Percentiles rank a stretch among this genome's conserved stretches.
These are phyloP conservation scores for Reticulitermes speratus DNA, from an alignment of 1,140 invertebrate genomes.

Conservation along the genomic window DNA sequence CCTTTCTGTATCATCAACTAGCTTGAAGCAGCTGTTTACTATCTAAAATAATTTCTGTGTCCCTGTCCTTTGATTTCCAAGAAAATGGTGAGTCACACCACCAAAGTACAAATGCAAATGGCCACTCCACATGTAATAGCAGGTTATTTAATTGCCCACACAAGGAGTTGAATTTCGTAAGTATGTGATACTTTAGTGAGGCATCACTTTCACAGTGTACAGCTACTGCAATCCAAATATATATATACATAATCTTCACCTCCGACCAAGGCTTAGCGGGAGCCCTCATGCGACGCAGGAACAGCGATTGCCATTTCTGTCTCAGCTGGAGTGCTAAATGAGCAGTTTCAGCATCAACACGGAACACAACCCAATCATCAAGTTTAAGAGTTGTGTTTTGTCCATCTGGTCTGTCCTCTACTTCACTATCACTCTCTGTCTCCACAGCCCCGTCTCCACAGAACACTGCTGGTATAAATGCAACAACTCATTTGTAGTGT, in stretches of 20 bases:
- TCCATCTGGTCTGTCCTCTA: slow-evolving; percentile 60
- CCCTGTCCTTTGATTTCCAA: too few relatives aligned
- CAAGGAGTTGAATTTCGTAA: slow-evolving; percentile 36
- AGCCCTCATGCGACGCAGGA: slow-evolving; percentile 69
- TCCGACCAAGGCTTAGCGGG: slow-evolving; percentile 58
- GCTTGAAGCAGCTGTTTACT: too few relatives aligned
- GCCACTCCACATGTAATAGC: too few relatives aligned
- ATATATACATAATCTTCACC: slow-evolving; percentile 40
- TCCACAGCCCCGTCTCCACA: slow-evolving; percentile 20
- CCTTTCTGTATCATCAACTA: too few relatives aligned
- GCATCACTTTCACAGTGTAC: too few relatives aligned
- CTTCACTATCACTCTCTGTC: slow-evolving; percentile 60
- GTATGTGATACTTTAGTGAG: too few relatives aligned
- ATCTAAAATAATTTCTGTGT: too few relatives aligned
- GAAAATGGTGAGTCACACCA: too few relatives aligned
- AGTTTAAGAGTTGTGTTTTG: slow-evolving; percentile 62
- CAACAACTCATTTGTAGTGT: background rate
- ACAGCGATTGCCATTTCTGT: slow-evolving; percentile 75
- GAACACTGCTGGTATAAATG: slow-evolving; percentile 12
- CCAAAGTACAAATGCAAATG: too few relatives aligned
- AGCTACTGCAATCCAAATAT: too few relatives aligned
- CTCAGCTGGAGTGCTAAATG: slow-evolving; percentile 68
- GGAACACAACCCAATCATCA: slow-evolving; percentile 81
- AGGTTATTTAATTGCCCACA: too few relatives aligned
- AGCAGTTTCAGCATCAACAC: slow-evolving; percentile 64